These are phyloP conservation scores for Cossypha niveicapilla DNA, from an alignment of 2,797 vertebrate species.

Conservation along the genomic window DNA sequence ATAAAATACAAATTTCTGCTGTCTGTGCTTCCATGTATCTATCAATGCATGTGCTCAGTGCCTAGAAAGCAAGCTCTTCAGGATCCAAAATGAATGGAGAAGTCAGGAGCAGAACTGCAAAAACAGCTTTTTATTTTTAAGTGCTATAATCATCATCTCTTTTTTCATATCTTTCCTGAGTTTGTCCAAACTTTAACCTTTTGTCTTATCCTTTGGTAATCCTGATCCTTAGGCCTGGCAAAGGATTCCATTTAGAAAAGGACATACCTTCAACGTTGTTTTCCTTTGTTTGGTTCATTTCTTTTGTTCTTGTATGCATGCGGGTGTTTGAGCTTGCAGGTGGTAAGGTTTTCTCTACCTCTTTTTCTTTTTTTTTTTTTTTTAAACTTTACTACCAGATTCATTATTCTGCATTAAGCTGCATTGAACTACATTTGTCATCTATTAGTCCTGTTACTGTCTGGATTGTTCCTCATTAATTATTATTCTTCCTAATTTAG, in stretches of 20 bases:
- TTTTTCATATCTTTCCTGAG: neutral
- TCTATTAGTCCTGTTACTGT: conserved; percentile 55
- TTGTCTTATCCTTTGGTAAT: neutral
- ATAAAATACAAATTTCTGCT: neutral
- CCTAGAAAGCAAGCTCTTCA: neutral
- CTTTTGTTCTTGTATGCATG: neutral
- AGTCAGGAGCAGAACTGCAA: neutral
- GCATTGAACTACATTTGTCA: conserved; percentile 56
- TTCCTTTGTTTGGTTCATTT: neutral
- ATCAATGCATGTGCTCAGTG: fast-evolving
- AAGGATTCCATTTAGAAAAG: neutral
- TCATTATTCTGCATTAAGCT: conserved; percentile 59
- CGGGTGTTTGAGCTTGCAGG: neutral
- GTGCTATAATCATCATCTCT: fast-evolving
- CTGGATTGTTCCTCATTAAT: conserved; percentile 57
- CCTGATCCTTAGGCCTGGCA: neutral
- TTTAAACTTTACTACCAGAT: neutral
- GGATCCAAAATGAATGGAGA: neutral
- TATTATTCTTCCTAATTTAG: conserved; percentile 56
- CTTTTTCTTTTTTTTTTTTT: neutral
- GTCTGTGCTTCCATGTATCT: neutral
- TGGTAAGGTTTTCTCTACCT: neutral
- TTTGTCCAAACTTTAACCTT: neutral
- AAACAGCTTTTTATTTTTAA: neutral
- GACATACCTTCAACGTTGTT: neutral